Evolutionary conservation across 2,888 invertebrate genomes (phyloP), one percentile per base, ranked within the genome.

Genomic region (Dicyrtomina minuta): DNA sequence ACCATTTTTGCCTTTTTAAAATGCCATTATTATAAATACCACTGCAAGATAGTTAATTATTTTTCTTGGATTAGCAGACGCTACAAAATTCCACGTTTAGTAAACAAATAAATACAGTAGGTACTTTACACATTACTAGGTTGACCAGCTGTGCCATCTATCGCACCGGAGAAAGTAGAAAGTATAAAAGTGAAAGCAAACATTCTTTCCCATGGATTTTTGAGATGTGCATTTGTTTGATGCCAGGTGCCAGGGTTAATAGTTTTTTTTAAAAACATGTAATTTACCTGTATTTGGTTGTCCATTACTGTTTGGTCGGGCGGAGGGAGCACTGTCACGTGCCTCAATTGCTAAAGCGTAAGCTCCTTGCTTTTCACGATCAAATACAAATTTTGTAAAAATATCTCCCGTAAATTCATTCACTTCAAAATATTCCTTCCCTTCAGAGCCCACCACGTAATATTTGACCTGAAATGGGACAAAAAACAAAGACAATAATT

Each of bases 271-370:
- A 13, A 41, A 41, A 10, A 13, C 43, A 55, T 15, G 6, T 66
- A 26, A n/a, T 88, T 84, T 81, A 95, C 96, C 96, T 87, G 95
- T 94, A 87, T 97, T 97, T 55, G 96, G 95, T 81, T 92, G 90
- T 83, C 92, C 91, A 81, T 92, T 91, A 81, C 92, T 92, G 82
- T 96, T 95, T 53, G 96, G 96, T 75, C 96, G 86, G 66, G 94
- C 96, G 15, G 97, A 97, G n/a, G 94, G 91, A 68, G 93, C 93
- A 65, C 96, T 96, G 81, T 99, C 99, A 70, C 95, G 86, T 0
- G 97, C 98, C 82, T 95, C 94, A 79, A 99, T 96, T 82, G 96
- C 96, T 81, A 99, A 84, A 44, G 97, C 97, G 84, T 97, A 98
- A 70, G 96, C 95, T 56, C 93, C 93, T 82, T 96, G 95, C 86